Percentiles rank a stretch among this genome's conserved stretches.
Conservation (phyloP, 2,888 invertebrate species). For the Timandra comae region DNA sequence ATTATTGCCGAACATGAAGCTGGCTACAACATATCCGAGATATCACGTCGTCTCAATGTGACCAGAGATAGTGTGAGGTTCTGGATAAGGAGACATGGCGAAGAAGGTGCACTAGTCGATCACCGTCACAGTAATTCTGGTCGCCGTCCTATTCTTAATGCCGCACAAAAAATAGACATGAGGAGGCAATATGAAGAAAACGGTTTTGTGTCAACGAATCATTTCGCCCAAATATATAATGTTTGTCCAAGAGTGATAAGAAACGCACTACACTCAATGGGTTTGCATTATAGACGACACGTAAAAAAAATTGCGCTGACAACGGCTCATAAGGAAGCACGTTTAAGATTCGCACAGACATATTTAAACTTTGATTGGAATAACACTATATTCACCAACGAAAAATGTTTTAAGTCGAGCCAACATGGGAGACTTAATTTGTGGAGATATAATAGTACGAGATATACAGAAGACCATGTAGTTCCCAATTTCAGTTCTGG, state of each 20-base stretch:
- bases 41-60: too few species aligned
- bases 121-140: too few species aligned
- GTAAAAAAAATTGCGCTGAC: not conserved
- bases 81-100: too few species aligned
- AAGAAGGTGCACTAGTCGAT: too few species aligned
- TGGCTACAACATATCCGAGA: too few species aligned
- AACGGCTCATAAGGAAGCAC: not conserved
- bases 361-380: not conserved
- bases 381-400: not conserved
- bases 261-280: not conserved
- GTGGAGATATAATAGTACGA: not conserved
- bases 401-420: not conserved
- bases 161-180: not conserved
- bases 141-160: too few species aligned
- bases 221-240: not conserved
- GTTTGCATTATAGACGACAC: not conserved
- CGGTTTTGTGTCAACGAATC: not conserved
- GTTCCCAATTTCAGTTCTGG: not conserved
- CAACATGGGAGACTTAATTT: not conserved
- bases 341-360: too few species aligned
- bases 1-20: too few species aligned
- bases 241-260: not conserved
- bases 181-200: not conserved
- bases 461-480: constrained; percentile 1
- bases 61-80: too few species aligned